Percentiles rank a stretch among this genome's conserved stretches.
Evolutionary conservation across 1,140 invertebrate genomes (phyloP).

Genomic region (Ditylenchus dipsaci): DNA sequence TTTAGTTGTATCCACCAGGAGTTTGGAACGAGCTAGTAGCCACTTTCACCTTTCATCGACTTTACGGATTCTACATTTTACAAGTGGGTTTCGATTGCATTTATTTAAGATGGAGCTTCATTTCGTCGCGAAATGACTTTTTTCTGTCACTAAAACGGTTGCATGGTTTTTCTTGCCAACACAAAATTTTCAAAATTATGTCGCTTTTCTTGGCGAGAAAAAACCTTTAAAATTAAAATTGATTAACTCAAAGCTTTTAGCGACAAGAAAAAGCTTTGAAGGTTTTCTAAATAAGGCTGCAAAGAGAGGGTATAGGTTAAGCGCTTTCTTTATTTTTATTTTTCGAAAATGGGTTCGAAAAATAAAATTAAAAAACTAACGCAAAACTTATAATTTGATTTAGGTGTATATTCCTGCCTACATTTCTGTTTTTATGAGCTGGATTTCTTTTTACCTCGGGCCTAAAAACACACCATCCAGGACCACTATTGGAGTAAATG

Average conservation of each 20-base stretch:
- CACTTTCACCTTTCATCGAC: slow-evolving; percentile 55
- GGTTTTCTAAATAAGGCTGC: too few species aligned
- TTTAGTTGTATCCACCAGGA: slow-evolving; percentile 54
- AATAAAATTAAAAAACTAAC: too few species aligned
- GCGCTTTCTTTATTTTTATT: too few species aligned
- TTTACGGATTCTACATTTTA: slow-evolving; percentile 41
- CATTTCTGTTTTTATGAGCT: slow-evolving; percentile 57
- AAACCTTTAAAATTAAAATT: too few species aligned
- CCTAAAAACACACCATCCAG: slow-evolving; percentile 54
- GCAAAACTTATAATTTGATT: slow-evolving; percentile 17
- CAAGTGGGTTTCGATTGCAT: slow-evolving; percentile 10
- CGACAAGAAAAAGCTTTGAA: too few species aligned
- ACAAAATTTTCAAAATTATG: too few species aligned
- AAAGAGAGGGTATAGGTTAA: too few species aligned
- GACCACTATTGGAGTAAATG: slow-evolving; percentile 57
- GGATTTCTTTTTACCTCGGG: slow-evolving; percentile 57
- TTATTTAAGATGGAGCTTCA: background rate
- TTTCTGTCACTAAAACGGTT: background rate
- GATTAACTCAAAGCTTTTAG: too few species aligned
- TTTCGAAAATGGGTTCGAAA: too few species aligned
- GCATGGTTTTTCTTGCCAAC: too few species aligned
- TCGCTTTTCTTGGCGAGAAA: too few species aligned
- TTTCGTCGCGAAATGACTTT: background rate
- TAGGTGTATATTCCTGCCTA: slow-evolving; percentile 55
- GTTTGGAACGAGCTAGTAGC: slow-evolving; percentile 56